Conservation (phyloP, 2,888 invertebrate genomes). For the Microdon myrmicae region DNA sequence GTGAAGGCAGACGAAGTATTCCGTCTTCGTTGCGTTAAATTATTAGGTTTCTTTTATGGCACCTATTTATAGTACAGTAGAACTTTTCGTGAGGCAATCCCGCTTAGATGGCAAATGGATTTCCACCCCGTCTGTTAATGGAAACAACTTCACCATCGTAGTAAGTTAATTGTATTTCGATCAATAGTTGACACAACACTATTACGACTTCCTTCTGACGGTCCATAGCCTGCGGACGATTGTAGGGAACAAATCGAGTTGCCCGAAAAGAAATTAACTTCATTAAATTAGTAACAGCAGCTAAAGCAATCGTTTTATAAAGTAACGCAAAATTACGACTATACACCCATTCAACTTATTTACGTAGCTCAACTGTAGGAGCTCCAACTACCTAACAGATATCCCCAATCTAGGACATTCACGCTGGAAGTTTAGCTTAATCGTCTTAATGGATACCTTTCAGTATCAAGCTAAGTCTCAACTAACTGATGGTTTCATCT, state of each 20-base stretch:
- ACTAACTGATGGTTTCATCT: constrained; percentile 32
- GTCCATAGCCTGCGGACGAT: constrained; percentile 15
- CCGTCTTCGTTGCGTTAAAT: too few species aligned
- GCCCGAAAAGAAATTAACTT: constrained; percentile 42
- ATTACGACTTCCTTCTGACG: constrained; percentile 30
- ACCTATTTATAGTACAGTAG: too few species aligned
- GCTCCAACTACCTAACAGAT: too few species aligned
- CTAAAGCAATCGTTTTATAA: too few species aligned
- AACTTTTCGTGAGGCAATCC: too few species aligned
- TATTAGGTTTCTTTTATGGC: too few species aligned
- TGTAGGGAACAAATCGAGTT: constrained; percentile 13
- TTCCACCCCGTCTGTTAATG: constrained; percentile 32
- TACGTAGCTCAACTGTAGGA: too few species aligned
- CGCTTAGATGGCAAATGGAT: constrained; percentile 43
- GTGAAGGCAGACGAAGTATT: too few species aligned
- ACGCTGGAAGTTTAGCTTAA: too few species aligned
- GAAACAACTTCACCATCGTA: constrained; percentile 40
- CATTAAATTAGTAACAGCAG: constrained; percentile 27
- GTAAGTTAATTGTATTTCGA: constrained; percentile 48
- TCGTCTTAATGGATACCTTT: too few species aligned
- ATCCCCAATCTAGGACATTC: too few species aligned
- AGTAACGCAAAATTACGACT: neutral
- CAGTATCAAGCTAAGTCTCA: too few species aligned
- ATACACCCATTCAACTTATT: constrained; percentile 1
- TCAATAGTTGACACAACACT: constrained; percentile 30